Evolutionary conservation across 2,797 vertebrate species (phyloP), one percentile per base, ranked within the genome.

Genomic region (Poeciliopsis gracilis): DNA sequence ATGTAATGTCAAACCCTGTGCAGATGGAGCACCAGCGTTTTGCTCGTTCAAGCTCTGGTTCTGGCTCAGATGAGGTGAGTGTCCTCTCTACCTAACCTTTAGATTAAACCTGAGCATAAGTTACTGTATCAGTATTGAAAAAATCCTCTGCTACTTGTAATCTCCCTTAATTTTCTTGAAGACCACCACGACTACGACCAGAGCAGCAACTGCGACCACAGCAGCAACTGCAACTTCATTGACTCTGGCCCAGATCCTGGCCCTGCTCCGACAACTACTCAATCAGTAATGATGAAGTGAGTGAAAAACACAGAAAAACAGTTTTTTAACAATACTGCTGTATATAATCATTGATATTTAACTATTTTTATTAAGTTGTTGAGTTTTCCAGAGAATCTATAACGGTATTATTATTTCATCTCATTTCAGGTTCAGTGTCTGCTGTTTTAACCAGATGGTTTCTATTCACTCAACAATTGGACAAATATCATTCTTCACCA

Each of bases 21-120:
- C 47, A 73, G 71, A 2, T 53, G 71, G 47, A 73, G 20, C 47
- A 73, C 47, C 47, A 53, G 47, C 47, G 71, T 18, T 36, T 73
- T 51, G 71, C 47, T 33, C 71, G 71, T 28, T 73, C 71, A 12
- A 0, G 4, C 9, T 36, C 28, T 49, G 10, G 18, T 51, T 73
- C 71, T 33, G 13, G 25, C 47, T 73, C 47, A 6, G 1, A 51
- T 36, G 71, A 73, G 47, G 71, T 73, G 47, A 73, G 71, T 38
- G 36, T 69, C 18, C 15, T 33, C 45, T 49, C 13, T 72, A 15
- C 45, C 28, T 33, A 10, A 20, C 18, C 3, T 13, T 30, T 10
- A 33, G 49, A 16, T 10, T 15, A 20, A 6, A 30, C 28, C 46
- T 18, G 15, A 4, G 28, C 45, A 49, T 33, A 5, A 71, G 43